phyloP scores from a whole-genome alignment of 2,797 vertebrate species.

The Coccyzus lansbergi region DNA sequence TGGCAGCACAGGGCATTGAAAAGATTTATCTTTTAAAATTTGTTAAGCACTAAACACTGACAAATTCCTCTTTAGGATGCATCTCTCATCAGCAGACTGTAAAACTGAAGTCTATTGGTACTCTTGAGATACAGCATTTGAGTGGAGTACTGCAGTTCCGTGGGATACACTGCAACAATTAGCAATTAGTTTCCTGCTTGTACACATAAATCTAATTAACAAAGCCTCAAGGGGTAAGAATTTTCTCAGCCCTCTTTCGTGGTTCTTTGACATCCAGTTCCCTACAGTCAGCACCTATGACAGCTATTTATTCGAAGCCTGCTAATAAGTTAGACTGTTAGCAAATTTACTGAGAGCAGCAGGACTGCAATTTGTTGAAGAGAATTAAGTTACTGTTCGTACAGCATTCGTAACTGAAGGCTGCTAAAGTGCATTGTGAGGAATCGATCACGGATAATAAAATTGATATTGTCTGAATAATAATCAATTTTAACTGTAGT shows the following conservation, averaged over 20 bases:
- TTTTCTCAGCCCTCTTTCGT: slow-evolving; percentile 45
- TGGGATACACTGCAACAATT: slow-evolving; percentile 29
- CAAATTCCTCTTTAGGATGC: background rate
- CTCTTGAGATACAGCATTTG: background rate
- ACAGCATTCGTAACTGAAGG: slow-evolving; percentile 53
- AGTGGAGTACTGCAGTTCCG: background rate
- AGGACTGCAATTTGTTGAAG: slow-evolving; percentile 26
- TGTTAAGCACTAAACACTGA: background rate
- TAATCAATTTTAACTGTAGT: slow-evolving; percentile 82
- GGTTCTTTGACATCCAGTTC: slow-evolving; percentile 27
- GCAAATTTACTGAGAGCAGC: slow-evolving; percentile 30
- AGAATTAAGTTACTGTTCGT: slow-evolving; percentile 30
- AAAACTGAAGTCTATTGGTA: background rate
- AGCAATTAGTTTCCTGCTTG: slow-evolving; percentile 55
- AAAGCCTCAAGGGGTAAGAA: slow-evolving; percentile 12
- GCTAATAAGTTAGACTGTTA: slow-evolving; percentile 39
- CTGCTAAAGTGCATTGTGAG: slow-evolving; percentile 53
- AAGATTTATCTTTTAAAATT: background rate
- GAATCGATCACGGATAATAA: slow-evolving; percentile 76
- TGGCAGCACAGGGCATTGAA: background rate
- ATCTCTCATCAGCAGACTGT: background rate
- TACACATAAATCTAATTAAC: slow-evolving; percentile 61
- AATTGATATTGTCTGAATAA: slow-evolving; percentile 78
- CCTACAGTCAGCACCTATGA: slow-evolving; percentile 40
- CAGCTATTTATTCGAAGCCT: slow-evolving; percentile 37